Evolutionary conservation across 2,797 vertebrate genomes (phyloP), one percentile per base, ranked within the genome.

Genomic region (Cetoscarus ocellatus): DNA sequence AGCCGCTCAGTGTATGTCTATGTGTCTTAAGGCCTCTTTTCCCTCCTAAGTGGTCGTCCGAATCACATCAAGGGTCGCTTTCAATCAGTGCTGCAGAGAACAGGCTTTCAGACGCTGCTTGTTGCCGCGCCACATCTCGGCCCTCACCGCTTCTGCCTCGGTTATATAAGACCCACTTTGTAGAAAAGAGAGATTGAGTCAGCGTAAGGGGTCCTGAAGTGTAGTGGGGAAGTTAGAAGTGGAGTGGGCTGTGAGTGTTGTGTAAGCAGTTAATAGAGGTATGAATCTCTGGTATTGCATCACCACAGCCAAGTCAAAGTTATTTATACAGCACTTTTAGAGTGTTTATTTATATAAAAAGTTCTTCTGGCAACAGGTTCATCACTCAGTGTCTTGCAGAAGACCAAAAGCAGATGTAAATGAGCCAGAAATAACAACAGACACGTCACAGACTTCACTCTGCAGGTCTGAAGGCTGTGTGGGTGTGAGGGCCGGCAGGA

Each of bases 101-200:
- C 67, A 63, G 67, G 80, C 79, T 70, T 74, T 80, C 70, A 59
- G 70, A 34, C 15, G 35, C 40, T 43, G 71, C 54, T 45, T n/a
- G n/a, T n/a, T n/a, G n/a, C 55, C 3, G 0, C 7, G 47, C 51
- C 34, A 18, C 65, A 14, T 63, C 40, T 69, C 56, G 2, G 65
- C 59, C 75, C 67, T 68, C 71, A 7, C 57, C 52, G 47, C 15
- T n/a, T 49, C 70, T 51, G 67, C 39, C 35, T 17, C 64, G 0
- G 55, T 93, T 92, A 86, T 62, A 71, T 91, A 92, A 93, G 73
- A 83, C 43, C 73, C 82, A 83, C 61, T 86, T 84, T 84, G 80
- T 82, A 57, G 62, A 65, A 85, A 86, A 85, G 69, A 86, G 86
- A 18, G 42, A 75, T 83, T 86, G 87, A 89, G 83, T 91, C 87